Evolutionary conservation across 2,888 invertebrate genomes (phyloP), one percentile per base, ranked within the genome.

Genomic region (Halictus ligatus): DNA sequence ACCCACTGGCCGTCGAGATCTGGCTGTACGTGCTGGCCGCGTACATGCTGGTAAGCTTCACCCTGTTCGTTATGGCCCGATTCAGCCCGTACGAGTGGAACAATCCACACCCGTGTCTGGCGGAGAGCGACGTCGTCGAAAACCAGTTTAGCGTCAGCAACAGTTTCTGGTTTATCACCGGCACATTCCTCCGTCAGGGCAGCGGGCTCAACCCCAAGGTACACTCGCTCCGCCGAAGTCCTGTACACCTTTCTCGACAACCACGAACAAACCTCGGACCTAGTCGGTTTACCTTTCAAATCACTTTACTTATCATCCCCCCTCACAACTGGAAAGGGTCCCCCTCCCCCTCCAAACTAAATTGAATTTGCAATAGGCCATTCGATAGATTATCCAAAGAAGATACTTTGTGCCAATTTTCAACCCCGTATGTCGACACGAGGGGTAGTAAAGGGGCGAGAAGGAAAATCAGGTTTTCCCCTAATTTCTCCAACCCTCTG

Each of bases 11-110:
- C 1, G 97, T 98, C 92, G 98, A 99, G 96, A 99, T 99, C 92
- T 99, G 99, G 99, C 96, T 99, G 89, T 98, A 99, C 96, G 98
- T 99, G 85, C 96, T 99, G 89, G 98, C 98, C 40, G 99, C 99
- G 25, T 99, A 99, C 95, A 96, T 99, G 90, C 96, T 99, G 90
- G 99, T 99, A 88, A 98, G 98, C 43, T 98, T 98, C 95, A 98
- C 98, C 0, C 96, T 99, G 91, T 99, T 99, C 95, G 98, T 99
- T 80, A 98, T 99, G 97, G 99, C 99, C 12, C 96, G 99, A 89
- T 99, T 99, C 95, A 98, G 98, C 50, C 99, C 99, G 1, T 99
- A 99, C 95, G 99, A 99, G 95, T 98, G 98, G 98, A 97, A 98
- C 92, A 97, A 97, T 94, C 97, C 97, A 10, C 97, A 98, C 93